Base-by-base conservation (phyloP, 2,888 invertebrate genomes). In the Magallana nippona region DNA sequence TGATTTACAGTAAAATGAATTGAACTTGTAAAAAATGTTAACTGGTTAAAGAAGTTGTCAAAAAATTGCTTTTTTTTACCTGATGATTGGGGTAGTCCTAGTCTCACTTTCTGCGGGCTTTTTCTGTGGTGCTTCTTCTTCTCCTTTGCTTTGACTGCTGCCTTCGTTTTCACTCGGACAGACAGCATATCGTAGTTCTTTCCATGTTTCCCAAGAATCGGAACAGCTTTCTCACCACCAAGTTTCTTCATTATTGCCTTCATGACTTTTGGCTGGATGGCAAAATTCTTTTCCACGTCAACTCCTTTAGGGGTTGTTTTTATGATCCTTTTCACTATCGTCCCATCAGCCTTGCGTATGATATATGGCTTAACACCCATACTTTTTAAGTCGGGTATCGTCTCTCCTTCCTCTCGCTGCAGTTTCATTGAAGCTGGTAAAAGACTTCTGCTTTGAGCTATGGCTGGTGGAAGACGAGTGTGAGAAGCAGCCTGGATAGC, bases 211-310 rank as follows among this genome's bases (percentile, higher is more conserved):
- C 79, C 79, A 11, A 79, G 27, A 15, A 79, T 79, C 27, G 79
- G 79, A 79, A 79, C 57, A 17, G 27, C 10, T 15, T 55, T 55
- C 11, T 82, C 82, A 11, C 71, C 55, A 15, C 55, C 63, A 17
- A 82, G 71, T n/a, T 82, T 82, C n/a, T 82, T 82, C 82, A 82
- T 56, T n/a, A 82, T 55, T 0, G 82, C 63, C 71, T 71, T 82
- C 55, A 82, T 63, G 56, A 82, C 56, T 15, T 63, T 27, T 15
- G 82, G 55, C 13, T 82, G 79, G 11, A 57, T 27, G 17, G 78
- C 56, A 56, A 56, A 79, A 13, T 79, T 55, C 55, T 55, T 44
- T 55, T 79, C 79, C 15, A 13, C 0, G 8, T 62, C 71, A 11
- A 44, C 44, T 44, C 32, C 22, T 27, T 71, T 71, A 1, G 71